Conservation (phyloP, 2,113 vertebrate genomes). For the Oreochromis tanganicae region DNA sequence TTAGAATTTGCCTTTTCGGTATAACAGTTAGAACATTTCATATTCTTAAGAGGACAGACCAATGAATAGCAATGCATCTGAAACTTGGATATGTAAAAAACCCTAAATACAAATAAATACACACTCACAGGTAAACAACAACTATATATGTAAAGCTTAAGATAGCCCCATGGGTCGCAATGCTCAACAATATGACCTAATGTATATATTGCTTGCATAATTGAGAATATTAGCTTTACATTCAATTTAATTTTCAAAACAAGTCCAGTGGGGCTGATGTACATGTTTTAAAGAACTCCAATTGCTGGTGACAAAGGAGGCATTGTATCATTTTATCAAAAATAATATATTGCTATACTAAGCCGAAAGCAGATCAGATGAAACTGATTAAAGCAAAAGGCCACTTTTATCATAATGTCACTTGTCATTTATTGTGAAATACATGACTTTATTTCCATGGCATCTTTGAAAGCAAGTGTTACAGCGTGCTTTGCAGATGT, state of each 20-base stretch:
- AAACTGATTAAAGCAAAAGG: neutral
- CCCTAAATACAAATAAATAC: neutral
- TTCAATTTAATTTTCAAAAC: neutral
- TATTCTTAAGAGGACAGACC: neutral
- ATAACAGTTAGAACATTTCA: neutral
- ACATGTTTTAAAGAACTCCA: neutral
- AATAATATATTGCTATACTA: neutral
- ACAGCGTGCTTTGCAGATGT: neutral
- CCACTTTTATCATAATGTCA: neutral
- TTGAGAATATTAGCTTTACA: neutral
- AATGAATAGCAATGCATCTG: neutral
- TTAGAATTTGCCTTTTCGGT: neutral
- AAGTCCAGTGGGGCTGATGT: neutral
- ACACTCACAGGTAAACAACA: neutral
- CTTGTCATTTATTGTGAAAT: neutral
- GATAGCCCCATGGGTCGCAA: neutral
- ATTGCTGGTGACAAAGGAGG: neutral
- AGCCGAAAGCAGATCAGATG: neutral
- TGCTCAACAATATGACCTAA: neutral
- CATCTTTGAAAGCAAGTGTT: neutral
- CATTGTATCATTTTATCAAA: neutral
- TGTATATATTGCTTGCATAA: neutral
- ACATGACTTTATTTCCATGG: neutral
- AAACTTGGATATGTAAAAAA: neutral
- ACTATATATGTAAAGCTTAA: neutral